Base-by-base conservation (phyloP, 2,797 vertebrate genomes). In the Pangasius mekongensis region DNA sequence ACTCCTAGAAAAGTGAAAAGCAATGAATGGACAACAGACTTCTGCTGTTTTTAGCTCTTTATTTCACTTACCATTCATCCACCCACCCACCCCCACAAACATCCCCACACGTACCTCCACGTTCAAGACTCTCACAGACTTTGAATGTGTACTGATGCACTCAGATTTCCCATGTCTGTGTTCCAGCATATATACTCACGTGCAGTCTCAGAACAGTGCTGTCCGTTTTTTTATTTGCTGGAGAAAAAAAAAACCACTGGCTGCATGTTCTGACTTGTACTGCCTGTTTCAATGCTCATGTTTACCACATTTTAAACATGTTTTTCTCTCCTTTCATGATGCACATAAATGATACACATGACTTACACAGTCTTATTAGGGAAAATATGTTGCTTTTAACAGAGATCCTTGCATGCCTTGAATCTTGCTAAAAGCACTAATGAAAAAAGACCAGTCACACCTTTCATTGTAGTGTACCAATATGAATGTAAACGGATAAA, bases 191-290 rank as follows among this genome's bases (percentile, higher is more conserved):
- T 30, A 54, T 9, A 54, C 49, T 54, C 27, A 49, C 73, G 13
- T 47, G 22, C 71, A 74, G 22, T 47, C 39, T 74, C 74, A 10
- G 76, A 54, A 54, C 47, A 33, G 14, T 30, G 49, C 76, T 78
- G 5, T n/a, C 11, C 0, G 1, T 54, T 54, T 20, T n/a, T 77
- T 8, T 18, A 18, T 54, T 78, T 30, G 6, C 43, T 10, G 49
- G n/a, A n/a, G 7, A 10, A 36, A 30, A 18, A 52, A 43, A 64
- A 47, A 39, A 39, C 39, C 30, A 47, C 80, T 43, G 58, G 1
- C 39, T 18, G 27, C 82, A 84, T 67, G 82, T 84, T 67, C 62
- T 52, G 43, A 69, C 47, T 54, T 67, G 82, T 54, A 18, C 18
- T 84, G 9, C 7, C 27, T 33, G 43, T 83, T 83, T 33, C 18